Conservation (phyloP, 2,888 invertebrate genomes). For the Archips xylosteana region DNA sequence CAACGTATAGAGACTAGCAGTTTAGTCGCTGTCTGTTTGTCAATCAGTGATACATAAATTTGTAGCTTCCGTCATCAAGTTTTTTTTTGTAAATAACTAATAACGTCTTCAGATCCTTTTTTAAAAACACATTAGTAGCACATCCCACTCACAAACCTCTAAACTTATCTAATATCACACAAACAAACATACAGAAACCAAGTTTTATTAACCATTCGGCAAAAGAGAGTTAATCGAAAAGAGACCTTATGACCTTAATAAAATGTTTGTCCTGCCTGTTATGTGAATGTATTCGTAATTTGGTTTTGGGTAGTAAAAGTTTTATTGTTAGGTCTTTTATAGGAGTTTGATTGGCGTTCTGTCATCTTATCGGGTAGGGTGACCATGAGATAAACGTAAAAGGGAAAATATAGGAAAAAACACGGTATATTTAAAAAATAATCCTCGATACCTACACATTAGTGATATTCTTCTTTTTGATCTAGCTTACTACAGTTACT, state of each 20-base stretch:
- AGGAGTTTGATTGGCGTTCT: constrained; percentile 47
- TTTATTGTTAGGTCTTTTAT: constrained; percentile 50
- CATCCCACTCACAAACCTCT: neutral
- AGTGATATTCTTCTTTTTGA: too few species aligned
- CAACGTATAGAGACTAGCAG: too few species aligned
- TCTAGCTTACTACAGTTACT: too few species aligned
- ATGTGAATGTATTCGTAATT: constrained; percentile 5
- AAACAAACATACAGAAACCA: constrained; percentile 1
- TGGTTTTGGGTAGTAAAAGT: constrained; percentile 28
- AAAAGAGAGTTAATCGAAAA: constrained; percentile 19
- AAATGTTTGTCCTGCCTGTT: neutral
- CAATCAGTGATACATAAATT: too few species aligned
- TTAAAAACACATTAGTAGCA: neutral
- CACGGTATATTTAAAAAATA: too few species aligned
- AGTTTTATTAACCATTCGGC: neutral
- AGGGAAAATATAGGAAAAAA: neutral
- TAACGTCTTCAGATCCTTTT: constrained; percentile 3
- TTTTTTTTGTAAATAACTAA: neutral
- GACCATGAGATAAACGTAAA: neutral
- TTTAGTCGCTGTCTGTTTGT: too few species aligned
- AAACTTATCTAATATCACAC: constrained; percentile 6
- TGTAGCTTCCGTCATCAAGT: too few species aligned
- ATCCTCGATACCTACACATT: too few species aligned
- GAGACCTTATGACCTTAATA: neutral
- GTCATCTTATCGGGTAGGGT: constrained; percentile 50